phyloP scores from a whole-genome alignment of 2,888 invertebrate species.

The Sisyra terminalis region DNA sequence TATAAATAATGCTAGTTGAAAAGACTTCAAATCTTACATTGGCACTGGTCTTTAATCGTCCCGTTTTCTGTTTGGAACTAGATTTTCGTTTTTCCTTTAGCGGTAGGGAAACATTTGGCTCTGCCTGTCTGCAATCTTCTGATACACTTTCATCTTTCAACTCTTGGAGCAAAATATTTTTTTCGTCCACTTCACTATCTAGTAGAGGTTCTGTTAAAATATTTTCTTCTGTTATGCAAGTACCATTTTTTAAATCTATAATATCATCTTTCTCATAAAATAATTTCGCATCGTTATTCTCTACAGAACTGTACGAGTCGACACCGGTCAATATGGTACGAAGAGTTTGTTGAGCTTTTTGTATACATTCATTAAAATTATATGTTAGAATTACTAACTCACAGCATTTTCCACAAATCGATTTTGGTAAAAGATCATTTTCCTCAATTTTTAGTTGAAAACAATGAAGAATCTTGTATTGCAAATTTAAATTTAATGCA shows the following conservation, averaged over 20 bases:
- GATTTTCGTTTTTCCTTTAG: no score
- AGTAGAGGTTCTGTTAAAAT: conserved; percentile 3
- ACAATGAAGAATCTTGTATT: conserved; percentile 21
- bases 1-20: no score
- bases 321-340: conserved; percentile 9
- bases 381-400: conserved; percentile 24
- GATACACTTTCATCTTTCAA: no score
- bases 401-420: conserved; percentile 22
- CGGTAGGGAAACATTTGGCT: no score
- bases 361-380: conserved; percentile 24
- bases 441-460: conserved; percentile 23
- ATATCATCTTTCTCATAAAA: conserved; percentile 5
- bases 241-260: conserved; percentile 1
- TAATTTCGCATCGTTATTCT: conserved; percentile 4
- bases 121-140: no score
- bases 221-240: not conserved
- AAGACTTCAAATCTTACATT: no score
- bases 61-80: no score
- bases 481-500: conserved; percentile 15
- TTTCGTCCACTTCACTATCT: not conserved
- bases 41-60: no score
- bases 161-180: not conserved
- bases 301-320: not conserved
- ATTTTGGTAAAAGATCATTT: conserved; percentile 21
- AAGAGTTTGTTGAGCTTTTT: conserved; percentile 23